phyloP scores from a whole-genome alignment of 2,888 invertebrate species.

The Macaria notata region DNA sequence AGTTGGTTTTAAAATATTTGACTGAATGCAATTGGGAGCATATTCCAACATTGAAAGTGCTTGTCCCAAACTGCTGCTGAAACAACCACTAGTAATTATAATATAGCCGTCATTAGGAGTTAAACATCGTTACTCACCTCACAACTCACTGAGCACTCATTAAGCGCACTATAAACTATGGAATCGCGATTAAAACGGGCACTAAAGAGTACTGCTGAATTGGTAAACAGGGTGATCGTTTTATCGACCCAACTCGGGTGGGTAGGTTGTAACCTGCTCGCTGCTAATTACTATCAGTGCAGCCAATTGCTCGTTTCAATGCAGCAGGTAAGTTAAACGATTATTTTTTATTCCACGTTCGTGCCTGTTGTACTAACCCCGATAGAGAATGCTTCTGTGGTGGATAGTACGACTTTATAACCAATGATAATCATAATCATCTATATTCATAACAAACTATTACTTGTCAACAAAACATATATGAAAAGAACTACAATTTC shows the following conservation, averaged over 20 bases:
- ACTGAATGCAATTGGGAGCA: no score
- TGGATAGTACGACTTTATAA: no score
- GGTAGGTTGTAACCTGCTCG: slow-evolving; percentile 2
- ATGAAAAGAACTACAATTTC: no score
- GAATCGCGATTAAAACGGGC: slow-evolving; percentile 7
- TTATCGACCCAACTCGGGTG: slow-evolving; percentile 13
- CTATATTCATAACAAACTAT: no score
- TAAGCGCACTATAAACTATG: slow-evolving; percentile 3
- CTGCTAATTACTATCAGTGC: slow-evolving; percentile 9
- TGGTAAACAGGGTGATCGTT: slow-evolving; percentile 11
- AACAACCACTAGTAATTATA: background rate
- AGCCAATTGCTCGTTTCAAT: slow-evolving; percentile 1
- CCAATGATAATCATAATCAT: no score
- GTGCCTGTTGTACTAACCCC: no score
- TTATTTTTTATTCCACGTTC: background rate
- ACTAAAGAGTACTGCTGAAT: background rate
- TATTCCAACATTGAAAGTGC: no score
- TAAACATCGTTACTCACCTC: background rate
- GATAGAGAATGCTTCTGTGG: no score
- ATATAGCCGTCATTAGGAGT: background rate
- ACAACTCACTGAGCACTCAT: slow-evolving; percentile 6
- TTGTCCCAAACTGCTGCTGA: background rate
- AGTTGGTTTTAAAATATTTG: no score
- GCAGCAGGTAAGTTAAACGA: no score
- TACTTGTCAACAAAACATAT: no score